Conservation (phyloP, 1,140 invertebrate species). For the Colletes latitarsis region DNA sequence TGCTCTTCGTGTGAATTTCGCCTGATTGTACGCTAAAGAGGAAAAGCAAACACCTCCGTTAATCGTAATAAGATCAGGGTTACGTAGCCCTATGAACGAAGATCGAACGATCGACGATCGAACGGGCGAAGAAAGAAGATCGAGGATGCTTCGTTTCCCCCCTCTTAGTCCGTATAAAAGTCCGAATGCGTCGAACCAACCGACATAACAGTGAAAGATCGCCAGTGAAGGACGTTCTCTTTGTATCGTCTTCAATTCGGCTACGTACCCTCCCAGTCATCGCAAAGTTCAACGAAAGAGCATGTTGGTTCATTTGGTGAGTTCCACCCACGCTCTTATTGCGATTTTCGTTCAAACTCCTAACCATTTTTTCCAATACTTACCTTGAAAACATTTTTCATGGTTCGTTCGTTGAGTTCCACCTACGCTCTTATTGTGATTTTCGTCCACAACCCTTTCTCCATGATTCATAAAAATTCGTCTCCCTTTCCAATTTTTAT, state of each 20-base stretch:
- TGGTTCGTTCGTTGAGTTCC: too few species aligned
- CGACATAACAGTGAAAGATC: constrained; percentile 68
- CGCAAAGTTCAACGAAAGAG: constrained; percentile 43
- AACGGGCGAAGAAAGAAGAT: constrained; percentile 36
- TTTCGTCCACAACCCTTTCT: too few species aligned
- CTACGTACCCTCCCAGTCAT: constrained; percentile 28
- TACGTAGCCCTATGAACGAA: constrained; percentile 32
- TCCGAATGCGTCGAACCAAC: constrained; percentile 62
- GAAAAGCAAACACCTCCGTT: background rate
- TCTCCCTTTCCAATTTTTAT: too few species aligned
- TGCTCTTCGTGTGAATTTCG: constrained; percentile 6
- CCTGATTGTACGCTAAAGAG: background rate
- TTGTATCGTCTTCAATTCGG: constrained; percentile 49
- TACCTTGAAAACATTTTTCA: too few species aligned
- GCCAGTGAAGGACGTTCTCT: constrained; percentile 62
- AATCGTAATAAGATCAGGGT: constrained; percentile 49
- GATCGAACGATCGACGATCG: constrained; percentile 42
- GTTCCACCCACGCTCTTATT: constrained; percentile 29
- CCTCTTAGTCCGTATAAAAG: constrained; percentile 63
- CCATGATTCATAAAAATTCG: too few species aligned
- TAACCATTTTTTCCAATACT: background rate
- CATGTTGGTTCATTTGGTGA: constrained; percentile 68
- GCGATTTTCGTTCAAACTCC: background rate
- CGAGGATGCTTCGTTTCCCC: constrained; percentile 51
- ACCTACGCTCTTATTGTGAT: too few species aligned